These are phyloP conservation scores for Troides helena DNA, from an alignment of 2,888 invertebrate species.

Conservation along the genomic window DNA sequence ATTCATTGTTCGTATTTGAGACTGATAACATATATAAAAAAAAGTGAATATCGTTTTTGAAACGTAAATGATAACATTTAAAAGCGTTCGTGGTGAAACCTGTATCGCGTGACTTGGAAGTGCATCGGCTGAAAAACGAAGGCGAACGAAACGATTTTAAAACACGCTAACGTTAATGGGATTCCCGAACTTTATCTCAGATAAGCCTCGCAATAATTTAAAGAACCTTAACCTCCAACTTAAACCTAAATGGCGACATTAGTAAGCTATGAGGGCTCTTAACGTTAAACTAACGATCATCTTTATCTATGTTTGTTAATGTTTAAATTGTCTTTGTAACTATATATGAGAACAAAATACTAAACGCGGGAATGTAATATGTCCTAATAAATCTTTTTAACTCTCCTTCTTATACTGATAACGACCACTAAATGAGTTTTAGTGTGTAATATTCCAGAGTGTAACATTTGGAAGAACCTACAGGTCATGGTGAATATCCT, in stretches of 20 bases:
- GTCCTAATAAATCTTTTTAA: too few relatives aligned
- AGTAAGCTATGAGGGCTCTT: background rate
- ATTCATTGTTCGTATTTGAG: background rate
- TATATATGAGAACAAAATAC: background rate
- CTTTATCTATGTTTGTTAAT: background rate
- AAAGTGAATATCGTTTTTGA: background rate
- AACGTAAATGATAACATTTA: background rate
- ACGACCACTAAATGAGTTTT: too few relatives aligned
- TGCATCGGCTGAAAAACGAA: conserved; percentile 39
- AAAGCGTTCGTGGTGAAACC: conserved; percentile 20
- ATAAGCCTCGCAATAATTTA: conserved; percentile 33
- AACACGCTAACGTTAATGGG: conserved; percentile 48
- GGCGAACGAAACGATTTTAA: conserved; percentile 35
- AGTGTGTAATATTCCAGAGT: too few relatives aligned
- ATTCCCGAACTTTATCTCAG: conserved; percentile 42
- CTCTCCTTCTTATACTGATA: too few relatives aligned
- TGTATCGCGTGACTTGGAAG: conserved; percentile 43
- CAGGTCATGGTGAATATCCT: too few relatives aligned
- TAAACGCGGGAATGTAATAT: background rate
- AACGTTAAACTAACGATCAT: background rate
- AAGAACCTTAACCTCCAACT: conserved; percentile 20
- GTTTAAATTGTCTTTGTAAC: background rate
- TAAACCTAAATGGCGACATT: conserved; percentile 1
- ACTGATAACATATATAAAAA: background rate
- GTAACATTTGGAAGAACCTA: too few relatives aligned